Conservation (phyloP, 2,888 invertebrate species). For the Apoderus coryli region DNA sequence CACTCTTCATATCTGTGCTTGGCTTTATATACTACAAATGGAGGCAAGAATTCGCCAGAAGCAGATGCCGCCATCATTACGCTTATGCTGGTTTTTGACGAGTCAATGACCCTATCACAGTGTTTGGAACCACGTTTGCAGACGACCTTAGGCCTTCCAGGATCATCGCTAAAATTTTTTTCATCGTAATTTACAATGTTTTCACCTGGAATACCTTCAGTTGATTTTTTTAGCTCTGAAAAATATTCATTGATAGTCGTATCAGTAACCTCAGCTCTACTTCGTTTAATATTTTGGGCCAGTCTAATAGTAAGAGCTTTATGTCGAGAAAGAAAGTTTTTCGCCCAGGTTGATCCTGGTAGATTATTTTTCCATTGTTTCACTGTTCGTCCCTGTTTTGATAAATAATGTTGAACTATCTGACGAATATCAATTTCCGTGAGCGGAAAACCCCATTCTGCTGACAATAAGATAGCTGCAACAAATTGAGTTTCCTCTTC, state of each 20-base stretch:
- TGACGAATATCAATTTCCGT: conserved; percentile 7
- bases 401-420: conserved; percentile 9
- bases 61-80: conserved; percentile 9
- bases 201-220: conserved; percentile 9
- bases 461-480: conserved; percentile 9
- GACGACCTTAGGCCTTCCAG: conserved; percentile 12
- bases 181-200: conserved; percentile 15
- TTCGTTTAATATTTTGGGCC: conserved; percentile 11
- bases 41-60: conserved; percentile 9
- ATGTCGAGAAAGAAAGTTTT: conserved; percentile 10
- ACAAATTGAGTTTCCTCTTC: conserved; percentile 8
- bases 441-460: conserved; percentile 11
- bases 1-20: conserved; percentile 13
- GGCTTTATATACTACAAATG: conserved; percentile 12
- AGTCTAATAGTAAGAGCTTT: conserved; percentile 8
- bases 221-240: conserved; percentile 9
- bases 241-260: conserved; percentile 13
- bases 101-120: conserved; percentile 11
- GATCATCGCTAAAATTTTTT: conserved; percentile 15
- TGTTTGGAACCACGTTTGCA: conserved; percentile 13
- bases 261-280: conserved; percentile 11
- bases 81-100: conserved; percentile 9
- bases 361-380: conserved; percentile 4
- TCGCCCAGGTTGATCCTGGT: conserved; percentile 10
- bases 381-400: conserved; percentile 9